Conservation (phyloP, 2,113 vertebrate species). For the Anoplopoma fimbria region DNA sequence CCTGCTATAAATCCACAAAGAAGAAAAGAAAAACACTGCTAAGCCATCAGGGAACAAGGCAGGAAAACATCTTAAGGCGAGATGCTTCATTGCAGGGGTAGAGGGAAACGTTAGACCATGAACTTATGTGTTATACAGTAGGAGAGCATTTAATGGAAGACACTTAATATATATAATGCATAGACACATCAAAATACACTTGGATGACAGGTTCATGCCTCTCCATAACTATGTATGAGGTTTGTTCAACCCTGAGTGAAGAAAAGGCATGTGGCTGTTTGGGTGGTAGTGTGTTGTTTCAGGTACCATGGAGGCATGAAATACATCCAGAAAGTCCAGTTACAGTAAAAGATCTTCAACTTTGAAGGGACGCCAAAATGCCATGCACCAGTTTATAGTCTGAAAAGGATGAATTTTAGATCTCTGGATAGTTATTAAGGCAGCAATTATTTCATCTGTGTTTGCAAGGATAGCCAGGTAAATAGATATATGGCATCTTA, state of each 20-base stretch:
- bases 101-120: not conserved
- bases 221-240: not conserved
- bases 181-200: not conserved
- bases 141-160: not conserved
- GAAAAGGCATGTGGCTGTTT: not conserved
- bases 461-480: not conserved
- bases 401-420: not conserved
- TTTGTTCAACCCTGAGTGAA: not conserved
- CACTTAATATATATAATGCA: not conserved
- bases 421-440: not conserved
- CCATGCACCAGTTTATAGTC: not conserved
- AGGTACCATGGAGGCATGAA: not conserved
- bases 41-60: not conserved
- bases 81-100: not conserved
- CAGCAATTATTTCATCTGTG: not conserved
- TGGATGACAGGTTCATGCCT: not conserved
- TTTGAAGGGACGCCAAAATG: not conserved
- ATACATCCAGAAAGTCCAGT: not conserved
- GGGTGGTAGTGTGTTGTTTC: not conserved
- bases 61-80: not conserved
- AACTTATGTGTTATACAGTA: not conserved
- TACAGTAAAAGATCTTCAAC: not conserved
- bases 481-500: not conserved
- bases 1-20: constrained; percentile 19
- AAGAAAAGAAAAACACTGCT: constrained; percentile 17